phyloP scores from a whole-genome alignment of 2,888 invertebrate genomes.

The Eucriotettix oculatus region DNA sequence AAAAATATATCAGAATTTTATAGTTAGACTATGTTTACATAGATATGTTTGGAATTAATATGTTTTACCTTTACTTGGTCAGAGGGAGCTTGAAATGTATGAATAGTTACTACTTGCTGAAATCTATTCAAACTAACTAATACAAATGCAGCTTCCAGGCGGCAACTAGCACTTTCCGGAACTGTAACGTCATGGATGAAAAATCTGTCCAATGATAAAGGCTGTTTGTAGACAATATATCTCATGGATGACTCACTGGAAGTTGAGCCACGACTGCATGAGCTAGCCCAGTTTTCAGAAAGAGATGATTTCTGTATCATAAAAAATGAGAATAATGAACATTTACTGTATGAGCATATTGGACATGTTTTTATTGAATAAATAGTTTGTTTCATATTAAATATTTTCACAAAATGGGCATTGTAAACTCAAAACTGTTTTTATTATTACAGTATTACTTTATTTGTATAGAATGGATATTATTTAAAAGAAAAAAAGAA shows the following conservation, averaged over 20 bases:
- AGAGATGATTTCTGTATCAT: slow-evolving; percentile 25
- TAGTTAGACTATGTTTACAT: neutral
- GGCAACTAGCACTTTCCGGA: slow-evolving; percentile 21
- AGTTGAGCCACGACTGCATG: slow-evolving; percentile 18
- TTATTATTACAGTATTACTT: too few relatives aligned
- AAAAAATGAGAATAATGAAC: too few relatives aligned
- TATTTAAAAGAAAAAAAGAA: too few relatives aligned
- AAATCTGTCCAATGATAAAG: slow-evolving; percentile 27
- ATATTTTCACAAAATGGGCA: too few relatives aligned
- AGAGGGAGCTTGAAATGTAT: slow-evolving; percentile 27
- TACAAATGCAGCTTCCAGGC: slow-evolving; percentile 26
- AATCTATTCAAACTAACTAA: slow-evolving; percentile 27
- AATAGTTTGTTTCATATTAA: too few relatives aligned
- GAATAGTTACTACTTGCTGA: slow-evolving; percentile 28
- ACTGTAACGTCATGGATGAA: slow-evolving; percentile 26
- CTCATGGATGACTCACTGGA: slow-evolving; percentile 18
- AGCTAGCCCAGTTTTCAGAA: slow-evolving; percentile 26
- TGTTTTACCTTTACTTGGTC: slow-evolving; percentile 24
- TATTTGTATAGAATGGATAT: too few relatives aligned
- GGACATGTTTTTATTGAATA: too few relatives aligned
- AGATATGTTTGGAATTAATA: neutral
- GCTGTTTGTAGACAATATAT: slow-evolving; percentile 29
- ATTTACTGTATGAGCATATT: too few relatives aligned
- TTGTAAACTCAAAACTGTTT: too few relatives aligned
- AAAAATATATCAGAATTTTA: neutral